These are phyloP conservation scores for Erebia aethiops DNA, from an alignment of 2,888 invertebrate genomes.

Conservation along the genomic window DNA sequence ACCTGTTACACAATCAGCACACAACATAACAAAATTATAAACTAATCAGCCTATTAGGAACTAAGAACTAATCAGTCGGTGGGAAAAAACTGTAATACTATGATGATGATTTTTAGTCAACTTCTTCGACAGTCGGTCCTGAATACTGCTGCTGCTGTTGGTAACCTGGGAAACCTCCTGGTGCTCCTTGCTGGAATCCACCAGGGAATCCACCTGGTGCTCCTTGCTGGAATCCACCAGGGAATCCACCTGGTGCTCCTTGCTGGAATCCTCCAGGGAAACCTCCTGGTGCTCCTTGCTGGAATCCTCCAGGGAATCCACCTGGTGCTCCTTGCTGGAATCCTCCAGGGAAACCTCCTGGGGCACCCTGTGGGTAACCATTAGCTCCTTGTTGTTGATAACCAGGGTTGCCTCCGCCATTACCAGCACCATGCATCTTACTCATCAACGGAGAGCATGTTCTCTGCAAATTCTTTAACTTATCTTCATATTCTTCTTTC, in stretches of 20 bases:
- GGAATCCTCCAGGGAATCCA: not conserved
- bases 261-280: not conserved
- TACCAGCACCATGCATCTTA: slow-evolving; percentile 55
- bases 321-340: not conserved
- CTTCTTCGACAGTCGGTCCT: slow-evolving; percentile 3
- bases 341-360: not conserved
- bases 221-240: not conserved
- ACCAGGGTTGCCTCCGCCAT: slow-evolving; percentile 44
- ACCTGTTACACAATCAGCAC: not conserved
- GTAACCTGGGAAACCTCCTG: slow-evolving; percentile 49
- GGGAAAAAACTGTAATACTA: not conserved
- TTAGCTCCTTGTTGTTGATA: slow-evolving; percentile 37
- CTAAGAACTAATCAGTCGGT: not conserved
- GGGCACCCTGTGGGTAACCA: not conserved
- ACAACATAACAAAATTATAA: not conserved
- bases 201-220: not conserved
- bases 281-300: not conserved
- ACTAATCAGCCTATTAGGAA: not conserved
- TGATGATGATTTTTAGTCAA: not conserved
- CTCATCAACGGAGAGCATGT: slow-evolving; percentile 82
- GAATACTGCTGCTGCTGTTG: slow-evolving; percentile 26
- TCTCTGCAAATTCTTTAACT: slow-evolving; percentile 79
- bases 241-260: not conserved
- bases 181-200: not conserved
- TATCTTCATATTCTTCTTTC: slow-evolving; percentile 12